Percentiles rank a stretch among this genome's conserved stretches.
phyloP scores from a whole-genome alignment of 2,113 vertebrate species.

The Mixornis gularis region DNA sequence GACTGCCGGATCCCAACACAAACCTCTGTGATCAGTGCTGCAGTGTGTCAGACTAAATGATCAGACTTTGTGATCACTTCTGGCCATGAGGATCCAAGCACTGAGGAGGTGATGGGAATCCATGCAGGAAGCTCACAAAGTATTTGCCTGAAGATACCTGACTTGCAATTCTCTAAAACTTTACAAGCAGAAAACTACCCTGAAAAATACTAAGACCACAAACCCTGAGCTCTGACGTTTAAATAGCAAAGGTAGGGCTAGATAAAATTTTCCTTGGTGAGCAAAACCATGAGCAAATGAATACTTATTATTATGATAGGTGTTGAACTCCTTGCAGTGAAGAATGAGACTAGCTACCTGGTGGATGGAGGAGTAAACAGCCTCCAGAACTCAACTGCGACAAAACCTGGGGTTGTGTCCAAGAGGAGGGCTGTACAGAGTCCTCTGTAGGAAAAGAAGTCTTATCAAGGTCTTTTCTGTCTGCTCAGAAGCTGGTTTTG shows the following conservation, averaged over 20 bases:
- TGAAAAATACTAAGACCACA: neutral
- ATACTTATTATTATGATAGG: too few relatives aligned
- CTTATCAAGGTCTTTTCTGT: constrained; percentile 46
- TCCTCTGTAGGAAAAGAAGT: neutral
- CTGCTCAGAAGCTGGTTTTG: neutral
- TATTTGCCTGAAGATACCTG: neutral
- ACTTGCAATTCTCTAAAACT: neutral
- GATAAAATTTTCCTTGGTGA: neutral
- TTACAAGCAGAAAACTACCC: neutral
- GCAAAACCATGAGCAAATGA: too few relatives aligned
- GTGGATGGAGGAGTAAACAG: neutral
- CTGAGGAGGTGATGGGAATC: neutral
- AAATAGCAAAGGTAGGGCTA: neutral
- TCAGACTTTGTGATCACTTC: neutral
- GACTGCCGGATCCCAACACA: neutral
- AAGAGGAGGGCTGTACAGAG: neutral
- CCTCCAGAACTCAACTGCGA: neutral
- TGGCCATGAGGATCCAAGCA: neutral
- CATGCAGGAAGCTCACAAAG: neutral
- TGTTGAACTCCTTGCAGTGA: neutral
- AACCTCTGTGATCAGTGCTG: neutral
- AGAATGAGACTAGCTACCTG: neutral
- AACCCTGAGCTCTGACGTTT: neutral
- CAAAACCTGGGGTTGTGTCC: neutral
- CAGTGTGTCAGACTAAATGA: neutral